Base-by-base conservation (phyloP, 1,140 invertebrate species). In the Chrysomallon squamiferum region DNA sequence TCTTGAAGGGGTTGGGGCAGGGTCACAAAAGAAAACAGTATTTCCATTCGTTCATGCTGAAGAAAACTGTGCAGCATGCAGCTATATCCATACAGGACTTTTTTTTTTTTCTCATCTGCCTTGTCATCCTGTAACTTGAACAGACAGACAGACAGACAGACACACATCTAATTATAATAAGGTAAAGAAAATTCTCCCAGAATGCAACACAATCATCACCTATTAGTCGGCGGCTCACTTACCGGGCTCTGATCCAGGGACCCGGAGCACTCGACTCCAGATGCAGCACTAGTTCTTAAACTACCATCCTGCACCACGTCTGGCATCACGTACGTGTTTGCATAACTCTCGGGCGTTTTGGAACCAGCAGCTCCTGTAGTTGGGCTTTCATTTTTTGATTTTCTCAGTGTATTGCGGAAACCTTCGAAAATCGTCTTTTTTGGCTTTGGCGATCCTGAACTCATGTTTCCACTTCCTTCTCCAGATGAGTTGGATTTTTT, bases 371-470 rank as follows among this genome's bases (percentile, higher is more conserved):
- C 35, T 7, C 30, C n/a, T 35, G 20, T 58, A 32, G 61, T 57
- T 22, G 50, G 29, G 50, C 30, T 49, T 29, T 78, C 76, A 70
- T 65, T 72, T 73, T 80, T 80, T 71, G 84, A 82, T 70, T 83
- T 81, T 59, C 88, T 84, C 38, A 90, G 79, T 4, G 88, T 88
- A 77, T 88, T 89, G 58, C 86, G 84, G 78, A 90, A 89, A 73
- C 89, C 89, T 69, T 89, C 88, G 72, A 90, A 85, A 70, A 90
- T 76, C n/a, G 69, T 74, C 68, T 73, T 74, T 66, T 82, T 81
- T 32, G 79, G 76, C 69, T 83, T 84, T 50, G 80, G 78, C 27
- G 75, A 77, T n/a, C 59, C 38, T 11, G 47, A 30, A 59, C 22
- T 59, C n/a, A 30, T 38, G 20, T 22, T 27, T 18, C 18, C 57